These are phyloP conservation scores for Halcyon smyrnensis DNA, from an alignment of 2,797 vertebrate genomes.

Conservation along the genomic window DNA sequence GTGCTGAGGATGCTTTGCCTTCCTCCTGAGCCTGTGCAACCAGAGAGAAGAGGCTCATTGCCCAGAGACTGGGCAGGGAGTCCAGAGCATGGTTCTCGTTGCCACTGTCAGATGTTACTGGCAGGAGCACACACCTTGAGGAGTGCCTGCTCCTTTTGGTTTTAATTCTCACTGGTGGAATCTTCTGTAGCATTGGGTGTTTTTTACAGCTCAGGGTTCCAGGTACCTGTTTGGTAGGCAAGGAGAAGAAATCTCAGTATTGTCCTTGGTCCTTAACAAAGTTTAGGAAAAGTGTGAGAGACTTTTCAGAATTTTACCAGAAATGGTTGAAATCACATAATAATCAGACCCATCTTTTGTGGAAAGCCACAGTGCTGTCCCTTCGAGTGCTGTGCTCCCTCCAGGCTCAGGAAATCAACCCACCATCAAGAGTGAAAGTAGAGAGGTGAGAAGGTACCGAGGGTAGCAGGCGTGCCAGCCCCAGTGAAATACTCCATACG, in stretches of 20 bases:
- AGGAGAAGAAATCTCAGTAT: not conserved
- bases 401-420: not conserved
- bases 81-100: not conserved
- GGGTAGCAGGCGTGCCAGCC: fast-evolving
- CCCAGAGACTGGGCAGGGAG: not conserved
- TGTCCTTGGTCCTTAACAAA: not conserved
- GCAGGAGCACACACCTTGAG: not conserved
- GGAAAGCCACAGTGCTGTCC: not conserved
- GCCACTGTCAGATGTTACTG: no score
- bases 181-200: not conserved
- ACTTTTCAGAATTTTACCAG: not conserved
- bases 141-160: not conserved
- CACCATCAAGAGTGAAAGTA: fast-evolving
- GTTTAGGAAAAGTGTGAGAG: not conserved
- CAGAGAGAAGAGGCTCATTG: no score
- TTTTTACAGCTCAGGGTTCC: not conserved
- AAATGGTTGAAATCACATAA: not conserved
- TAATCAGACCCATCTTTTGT: not conserved
- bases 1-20: not conserved
- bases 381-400: not conserved
- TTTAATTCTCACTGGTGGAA: not conserved
- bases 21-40: not conserved
- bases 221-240: not conserved
- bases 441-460: not conserved
- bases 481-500: not conserved